A percentile compares a stretch with the other conserved stretches of the same genome.
Conservation (phyloP, 92 coral and sea anemone genomes). For the Parazoanthus swiftii region DNA sequence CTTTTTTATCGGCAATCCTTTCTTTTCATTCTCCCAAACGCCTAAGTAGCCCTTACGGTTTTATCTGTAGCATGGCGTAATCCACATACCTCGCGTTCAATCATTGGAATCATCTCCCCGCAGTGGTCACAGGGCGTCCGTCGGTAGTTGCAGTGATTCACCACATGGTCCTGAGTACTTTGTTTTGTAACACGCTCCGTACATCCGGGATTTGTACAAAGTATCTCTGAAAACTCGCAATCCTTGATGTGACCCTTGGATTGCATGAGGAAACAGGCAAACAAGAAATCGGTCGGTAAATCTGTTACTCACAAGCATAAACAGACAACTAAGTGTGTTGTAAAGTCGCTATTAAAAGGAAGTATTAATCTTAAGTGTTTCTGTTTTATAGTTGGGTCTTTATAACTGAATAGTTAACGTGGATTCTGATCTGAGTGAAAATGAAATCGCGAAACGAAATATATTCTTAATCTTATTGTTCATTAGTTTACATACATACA, state of each 20-base stretch:
- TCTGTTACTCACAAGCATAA: not conserved
- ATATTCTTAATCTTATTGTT: too few relatives aligned
- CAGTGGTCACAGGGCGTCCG: slow-evolving; percentile 45
- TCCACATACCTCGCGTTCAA: slow-evolving; percentile 37
- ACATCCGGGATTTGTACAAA: slow-evolving; percentile 52
- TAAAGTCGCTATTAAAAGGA: too few relatives aligned
- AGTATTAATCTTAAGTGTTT: too few relatives aligned
- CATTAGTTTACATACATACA: too few relatives aligned
- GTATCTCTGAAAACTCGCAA: slow-evolving; percentile 39
- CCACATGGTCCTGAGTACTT: slow-evolving; percentile 39
- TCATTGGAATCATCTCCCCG: slow-evolving; percentile 18
- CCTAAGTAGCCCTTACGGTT: not conserved
- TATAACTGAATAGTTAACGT: not conserved
- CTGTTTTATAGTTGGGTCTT: not conserved
- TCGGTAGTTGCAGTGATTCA: slow-evolving; percentile 40
- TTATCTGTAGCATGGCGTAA: not conserved
- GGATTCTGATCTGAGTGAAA: not conserved
- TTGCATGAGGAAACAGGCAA: not conserved
- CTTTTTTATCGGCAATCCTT: too few relatives aligned
- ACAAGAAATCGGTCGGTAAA: not conserved
- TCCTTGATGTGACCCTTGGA: slow-evolving; percentile 39
- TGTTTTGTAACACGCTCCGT: slow-evolving; percentile 26
- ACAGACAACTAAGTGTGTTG: too few relatives aligned
- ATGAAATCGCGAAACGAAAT: too few relatives aligned
- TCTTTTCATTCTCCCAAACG: not conserved